A percentile compares a stretch with the other conserved stretches of the same genome.
These are phyloP conservation scores for Euzophera pinguis DNA, from an alignment of 2,888 invertebrate species.

Conservation along the genomic window DNA sequence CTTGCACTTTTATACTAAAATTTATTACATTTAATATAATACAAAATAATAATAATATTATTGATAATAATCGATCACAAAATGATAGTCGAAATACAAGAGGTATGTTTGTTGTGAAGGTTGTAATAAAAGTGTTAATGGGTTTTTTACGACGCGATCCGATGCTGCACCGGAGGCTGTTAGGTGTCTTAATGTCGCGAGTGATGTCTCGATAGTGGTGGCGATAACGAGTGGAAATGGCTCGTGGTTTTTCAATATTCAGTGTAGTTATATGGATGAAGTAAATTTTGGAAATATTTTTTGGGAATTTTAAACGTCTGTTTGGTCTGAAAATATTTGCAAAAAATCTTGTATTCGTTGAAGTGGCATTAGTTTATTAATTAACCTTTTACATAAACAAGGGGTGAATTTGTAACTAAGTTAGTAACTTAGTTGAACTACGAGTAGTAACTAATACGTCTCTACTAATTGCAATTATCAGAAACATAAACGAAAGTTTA, in stretches of 20 bases:
- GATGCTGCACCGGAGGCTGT: slow-evolving; percentile 34
- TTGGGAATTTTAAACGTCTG: no score
- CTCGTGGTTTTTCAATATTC: neutral
- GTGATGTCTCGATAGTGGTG: neutral
- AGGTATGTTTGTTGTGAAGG: slow-evolving; percentile 44
- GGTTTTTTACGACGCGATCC: slow-evolving; percentile 32
- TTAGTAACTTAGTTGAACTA: no score
- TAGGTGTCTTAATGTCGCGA: slow-evolving; percentile 5
- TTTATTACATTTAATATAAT: slow-evolving; percentile 21
- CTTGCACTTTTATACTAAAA: slow-evolving; percentile 23
- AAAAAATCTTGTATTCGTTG: no score
- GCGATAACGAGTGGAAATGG: neutral
- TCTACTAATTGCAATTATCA: no score
- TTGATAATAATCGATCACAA: slow-evolving; percentile 24
- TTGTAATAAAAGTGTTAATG: slow-evolving; percentile 24
- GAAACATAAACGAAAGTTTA: no score
- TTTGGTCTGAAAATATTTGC: no score
- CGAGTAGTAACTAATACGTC: no score
- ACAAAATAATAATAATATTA: neutral
- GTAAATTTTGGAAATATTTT: no score
- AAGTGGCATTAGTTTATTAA: no score
- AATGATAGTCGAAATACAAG: slow-evolving; percentile 76
- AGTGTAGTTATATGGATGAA: neutral
- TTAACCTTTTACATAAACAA: no score
- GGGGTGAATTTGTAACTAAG: no score